A percentile compares a stretch with the other conserved stretches of the same genome.
These are phyloP conservation scores for Petrosia ficiformis DNA, from an alignment of 37 sponge, comb jelly and placozoan species.

Conservation along the genomic window DNA sequence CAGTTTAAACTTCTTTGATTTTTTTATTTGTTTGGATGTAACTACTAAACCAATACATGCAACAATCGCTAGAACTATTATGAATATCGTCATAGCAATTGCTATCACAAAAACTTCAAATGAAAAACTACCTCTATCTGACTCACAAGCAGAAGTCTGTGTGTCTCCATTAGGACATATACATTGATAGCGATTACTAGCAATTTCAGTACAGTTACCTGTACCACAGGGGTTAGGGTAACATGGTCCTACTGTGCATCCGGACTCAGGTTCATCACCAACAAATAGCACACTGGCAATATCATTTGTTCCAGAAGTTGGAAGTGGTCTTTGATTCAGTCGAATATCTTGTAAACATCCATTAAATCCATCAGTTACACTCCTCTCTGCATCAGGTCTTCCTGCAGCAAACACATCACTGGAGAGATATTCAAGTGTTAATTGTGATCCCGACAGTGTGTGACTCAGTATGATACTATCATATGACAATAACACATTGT, in stretches of 20 bases:
- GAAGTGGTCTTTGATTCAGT: slow-evolving; percentile 25
- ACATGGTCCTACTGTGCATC: slow-evolving; percentile 42
- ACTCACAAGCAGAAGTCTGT: background rate
- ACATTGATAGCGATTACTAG: slow-evolving; percentile 13
- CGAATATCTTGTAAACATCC: slow-evolving; percentile 64
- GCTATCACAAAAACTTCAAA: background rate
- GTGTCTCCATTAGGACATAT: slow-evolving; percentile 25
- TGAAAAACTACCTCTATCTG: background rate
- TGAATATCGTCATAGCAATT: background rate
- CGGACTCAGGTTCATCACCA: background rate
- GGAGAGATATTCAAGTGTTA: slow-evolving; percentile 22
- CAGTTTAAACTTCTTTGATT: background rate
- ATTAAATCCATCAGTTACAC: slow-evolving; percentile 1
- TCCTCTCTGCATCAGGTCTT: background rate
- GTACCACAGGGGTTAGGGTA: slow-evolving; percentile 41
- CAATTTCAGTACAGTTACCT: slow-evolving; percentile 26
- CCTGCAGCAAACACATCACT: slow-evolving; percentile 54
- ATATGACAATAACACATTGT: slow-evolving; percentile 4
- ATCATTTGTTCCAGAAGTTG: slow-evolving; percentile 31
- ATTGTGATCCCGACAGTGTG: slow-evolving; percentile 17
- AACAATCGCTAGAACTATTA: slow-evolving; percentile 4
- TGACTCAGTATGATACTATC: slow-evolving; percentile 20
- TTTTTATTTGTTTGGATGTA: background rate
- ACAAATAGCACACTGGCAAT: slow-evolving; percentile 34
- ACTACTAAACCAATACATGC: background rate